Percentiles rank a stretch among this genome's conserved stretches.
These are phyloP conservation scores for Xerus rutilus DNA, from an alignment of 2,797 vertebrate genomes.

Conservation along the genomic window DNA sequence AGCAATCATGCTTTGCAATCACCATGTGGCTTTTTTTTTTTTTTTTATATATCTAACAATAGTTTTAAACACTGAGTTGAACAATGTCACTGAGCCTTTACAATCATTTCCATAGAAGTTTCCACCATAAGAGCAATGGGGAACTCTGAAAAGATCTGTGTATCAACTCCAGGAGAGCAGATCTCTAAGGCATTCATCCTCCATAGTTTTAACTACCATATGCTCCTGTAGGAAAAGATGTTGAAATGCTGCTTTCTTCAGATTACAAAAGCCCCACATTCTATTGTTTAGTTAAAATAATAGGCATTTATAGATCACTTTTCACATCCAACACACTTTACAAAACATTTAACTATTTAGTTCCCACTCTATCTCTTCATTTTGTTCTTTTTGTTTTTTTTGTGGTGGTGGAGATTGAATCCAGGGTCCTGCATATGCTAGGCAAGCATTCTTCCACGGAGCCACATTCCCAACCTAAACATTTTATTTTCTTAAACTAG, in stretches of 20 bases:
- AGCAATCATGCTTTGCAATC: constrained; percentile 75
- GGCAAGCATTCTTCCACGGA: not conserved
- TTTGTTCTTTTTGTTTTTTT: not conserved
- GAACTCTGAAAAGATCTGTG: constrained; percentile 64
- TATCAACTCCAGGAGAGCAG: constrained; percentile 53
- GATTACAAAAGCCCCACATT: constrained; percentile 76
- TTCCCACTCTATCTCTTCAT: not conserved
- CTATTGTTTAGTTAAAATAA: constrained; percentile 82
- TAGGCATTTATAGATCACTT: constrained; percentile 80
- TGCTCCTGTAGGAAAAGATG: constrained; percentile 72
- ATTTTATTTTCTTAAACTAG: constrained; percentile 47
- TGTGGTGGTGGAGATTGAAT: not conserved
- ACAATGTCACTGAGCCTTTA: constrained; percentile 40
- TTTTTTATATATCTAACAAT: constrained; percentile 71
- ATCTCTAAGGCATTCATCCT: constrained; percentile 65
- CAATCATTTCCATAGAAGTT: constrained; percentile 65
- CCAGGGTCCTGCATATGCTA: not conserved
- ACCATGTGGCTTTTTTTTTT: constrained; percentile 73
- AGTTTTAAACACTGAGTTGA: constrained; percentile 72
- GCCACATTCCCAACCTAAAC: not conserved
- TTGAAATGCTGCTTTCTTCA: constrained; percentile 80
- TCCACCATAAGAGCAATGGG: constrained; percentile 49
- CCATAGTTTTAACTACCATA: constrained; percentile 74
- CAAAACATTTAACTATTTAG: constrained; percentile 77
- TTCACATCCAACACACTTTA: constrained; percentile 76